These are phyloP conservation scores for Fratercula arctica DNA, from an alignment of 2,797 vertebrate genomes.

Conservation along the genomic window DNA sequence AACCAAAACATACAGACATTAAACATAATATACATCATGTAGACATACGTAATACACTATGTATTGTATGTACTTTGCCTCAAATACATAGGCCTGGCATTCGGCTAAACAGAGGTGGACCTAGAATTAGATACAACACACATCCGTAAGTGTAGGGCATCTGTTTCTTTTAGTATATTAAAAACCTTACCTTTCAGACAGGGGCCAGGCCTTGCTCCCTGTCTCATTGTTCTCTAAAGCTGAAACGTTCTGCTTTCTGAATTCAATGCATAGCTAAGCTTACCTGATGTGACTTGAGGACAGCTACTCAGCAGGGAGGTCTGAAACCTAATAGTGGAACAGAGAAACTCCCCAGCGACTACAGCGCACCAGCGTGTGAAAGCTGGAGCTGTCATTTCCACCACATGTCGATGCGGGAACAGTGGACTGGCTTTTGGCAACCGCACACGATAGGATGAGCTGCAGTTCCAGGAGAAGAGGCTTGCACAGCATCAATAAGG, in stretches of 20 bases:
- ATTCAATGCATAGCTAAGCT: slow-evolving; percentile 69
- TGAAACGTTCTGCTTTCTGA: slow-evolving; percentile 48
- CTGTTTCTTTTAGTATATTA: neutral
- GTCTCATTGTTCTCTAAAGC: slow-evolving; percentile 46
- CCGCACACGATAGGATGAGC: slow-evolving; percentile 71
- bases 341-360: slow-evolving; percentile 71
- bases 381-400: slow-evolving; percentile 74
- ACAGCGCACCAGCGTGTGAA: slow-evolving; percentile 67
- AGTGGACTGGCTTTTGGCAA: slow-evolving; percentile 77
- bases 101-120: neutral
- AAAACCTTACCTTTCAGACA: neutral
- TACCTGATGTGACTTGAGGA: slow-evolving; percentile 65
- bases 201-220: neutral
- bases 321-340: slow-evolving; percentile 76
- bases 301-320: slow-evolving; percentile 77
- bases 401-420: slow-evolving; percentile 60
- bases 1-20: neutral
- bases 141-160: neutral
- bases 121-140: neutral
- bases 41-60: neutral
- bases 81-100: neutral
- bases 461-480: slow-evolving; percentile 71
- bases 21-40: neutral
- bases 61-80: neutral
- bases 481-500: neutral